Evolutionary conservation across 2,797 vertebrate genomes (phyloP), one percentile per base, ranked within the genome.

Genomic region (Cryptoblepharus egeriae): DNA sequence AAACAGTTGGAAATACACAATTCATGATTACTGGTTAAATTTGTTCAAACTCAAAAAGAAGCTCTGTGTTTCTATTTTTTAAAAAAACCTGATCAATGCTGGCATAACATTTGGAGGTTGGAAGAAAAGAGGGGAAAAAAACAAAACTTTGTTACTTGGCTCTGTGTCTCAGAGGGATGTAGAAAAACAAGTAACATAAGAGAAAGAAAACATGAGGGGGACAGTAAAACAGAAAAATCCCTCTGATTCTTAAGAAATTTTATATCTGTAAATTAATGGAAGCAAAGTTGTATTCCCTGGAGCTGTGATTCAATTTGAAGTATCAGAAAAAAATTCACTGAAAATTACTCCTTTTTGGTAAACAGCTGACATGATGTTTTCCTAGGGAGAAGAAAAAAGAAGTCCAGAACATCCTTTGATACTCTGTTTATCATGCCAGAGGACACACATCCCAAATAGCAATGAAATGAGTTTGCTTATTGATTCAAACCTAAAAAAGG

Each of bases 301-400:
- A 85, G 78, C 61, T 78, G 82, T 88, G 88, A 90, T 86, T 87
- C 80, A 88, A 75, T 90, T 85, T 85, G 87, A 91, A 91, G 76
- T 87, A 82, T 80, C 69, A 88, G 65, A 84, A 82, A 88, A 37
- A 85, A 37, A 26, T 65, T 83, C 85, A 88, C 79, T 90, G 79
- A 87, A 91, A 92, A 90, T 82, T 81, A 88, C 65, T 57, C 45
- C 70, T 77, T 65, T 87, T 89, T 92, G 85, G 84, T 79, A 81
- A 87, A 90, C 88, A 84, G 32, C 65, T 88, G 88, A 89, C 84
- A 89, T 92, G 87, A 82, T 87, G 83, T 85, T 91, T 90, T 84
- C 84, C 89, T 82, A 83, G 86, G n/a, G 57, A 26, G 39, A 74
- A 9, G 22, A n/a, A 26, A 2, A 32, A 90, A 73, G 5, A 69